These are phyloP conservation scores for Flexamia atlantica DNA, from an alignment of 2,888 invertebrate genomes.

Conservation along the genomic window DNA sequence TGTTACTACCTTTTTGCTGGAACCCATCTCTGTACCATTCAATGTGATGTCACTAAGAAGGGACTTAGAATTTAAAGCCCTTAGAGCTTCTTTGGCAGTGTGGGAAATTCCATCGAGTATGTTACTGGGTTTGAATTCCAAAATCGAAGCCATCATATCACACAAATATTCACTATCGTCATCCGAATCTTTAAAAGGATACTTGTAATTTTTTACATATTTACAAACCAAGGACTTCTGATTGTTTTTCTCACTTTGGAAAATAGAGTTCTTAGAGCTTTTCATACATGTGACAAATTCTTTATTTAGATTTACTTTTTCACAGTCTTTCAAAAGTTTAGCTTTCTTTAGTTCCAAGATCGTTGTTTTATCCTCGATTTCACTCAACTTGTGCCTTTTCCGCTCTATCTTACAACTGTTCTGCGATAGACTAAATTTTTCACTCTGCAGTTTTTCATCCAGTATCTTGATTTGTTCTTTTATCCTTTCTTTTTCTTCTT, in stretches of 20 bases:
- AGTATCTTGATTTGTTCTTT: not conserved
- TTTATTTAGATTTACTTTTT: not conserved
- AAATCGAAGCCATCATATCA: not conserved
- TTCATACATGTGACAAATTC: not conserved
- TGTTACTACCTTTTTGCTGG: not conserved
- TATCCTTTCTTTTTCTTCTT: not conserved
- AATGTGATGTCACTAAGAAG: not conserved
- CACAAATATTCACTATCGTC: slow-evolving; percentile 19
- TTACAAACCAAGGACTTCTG: slow-evolving; percentile 4
- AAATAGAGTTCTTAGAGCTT: not conserved
- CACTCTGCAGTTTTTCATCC: slow-evolving; percentile 1
- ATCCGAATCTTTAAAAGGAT: not conserved
- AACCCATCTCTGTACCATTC: not conserved
- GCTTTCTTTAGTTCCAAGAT: not conserved
- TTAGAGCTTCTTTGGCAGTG: not conserved
- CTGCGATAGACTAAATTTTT: not conserved
- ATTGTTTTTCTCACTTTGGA: not conserved
- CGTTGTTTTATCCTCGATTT: not conserved
- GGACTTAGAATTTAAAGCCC: not conserved
- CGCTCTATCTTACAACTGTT: not conserved
- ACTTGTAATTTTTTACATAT: slow-evolving; percentile 5
- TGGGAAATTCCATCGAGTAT: not conserved
- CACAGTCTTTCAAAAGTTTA: not conserved
- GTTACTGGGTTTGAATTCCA: not conserved
- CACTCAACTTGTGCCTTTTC: not conserved